Base-by-base conservation (phyloP, 2,888 invertebrate species). In the Eristalinus sepulchralis region DNA sequence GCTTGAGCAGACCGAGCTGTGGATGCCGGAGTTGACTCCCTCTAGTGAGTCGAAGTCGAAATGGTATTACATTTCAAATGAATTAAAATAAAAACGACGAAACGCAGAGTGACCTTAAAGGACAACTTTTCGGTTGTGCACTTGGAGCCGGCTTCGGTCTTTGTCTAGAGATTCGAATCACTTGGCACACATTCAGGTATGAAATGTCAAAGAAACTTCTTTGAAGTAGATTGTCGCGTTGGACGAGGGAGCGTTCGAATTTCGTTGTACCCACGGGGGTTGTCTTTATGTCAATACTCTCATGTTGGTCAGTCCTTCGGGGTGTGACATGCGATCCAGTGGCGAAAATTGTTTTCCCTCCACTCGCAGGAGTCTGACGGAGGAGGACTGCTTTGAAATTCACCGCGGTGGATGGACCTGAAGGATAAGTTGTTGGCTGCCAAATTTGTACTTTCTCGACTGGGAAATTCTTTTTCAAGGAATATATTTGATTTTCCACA, bases 51-150 rank as follows among this genome's bases (percentile, higher is more conserved):
- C 2, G 64, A 20, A 70, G 24, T 24, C n/a, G 22, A 70, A 72
- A 63, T 81, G 70, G 73, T 64, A 64, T 59, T 59, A 73, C 73
- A 81, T 71, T 80, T 81, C 53, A 59, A 82, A 85, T 82, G 77
- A 73, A 77, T 77, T 82, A 78, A 67, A 72, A 71, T 24, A 57
- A 57, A 57, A 57, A 57, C 5, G 39, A 39, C 13, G 9, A 24
- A 13, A 24, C 11, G 22, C 47, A 24, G 11, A 22, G 22, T 24
- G 57, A 24, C 13, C 13, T 57, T 57, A 17, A 8, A 47, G 47
- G 47, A 47, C 8, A 47, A 47, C 47, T 47, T 47, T 39, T 47
- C 1, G 17, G 17, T 13, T 47, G 17, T 39, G 39, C 5, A 39
- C 39, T n/a, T 13, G 13, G n/a, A 39, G 39, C 6, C 17, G 17